These are phyloP conservation scores for Ophion costatus DNA, from an alignment of 2,888 invertebrate genomes.

Conservation along the genomic window DNA sequence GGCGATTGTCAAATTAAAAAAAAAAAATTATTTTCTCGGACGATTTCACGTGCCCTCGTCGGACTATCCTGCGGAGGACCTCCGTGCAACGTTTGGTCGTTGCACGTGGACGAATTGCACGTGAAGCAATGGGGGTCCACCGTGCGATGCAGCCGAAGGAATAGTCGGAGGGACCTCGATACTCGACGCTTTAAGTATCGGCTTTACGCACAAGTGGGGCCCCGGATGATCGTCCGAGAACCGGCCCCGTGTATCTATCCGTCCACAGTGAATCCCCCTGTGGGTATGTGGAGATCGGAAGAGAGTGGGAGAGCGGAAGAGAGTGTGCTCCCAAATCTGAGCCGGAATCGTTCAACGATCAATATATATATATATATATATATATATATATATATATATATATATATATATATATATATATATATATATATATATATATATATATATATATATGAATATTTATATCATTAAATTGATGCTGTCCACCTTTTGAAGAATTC, in stretches of 20 bases:
- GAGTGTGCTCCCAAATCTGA: slow-evolving; percentile 48
- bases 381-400: no score
- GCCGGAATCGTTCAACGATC: background rate
- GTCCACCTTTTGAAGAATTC: no score
- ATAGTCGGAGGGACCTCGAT: slow-evolving; percentile 78
- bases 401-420: no score
- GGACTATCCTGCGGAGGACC: background rate
- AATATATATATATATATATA: background rate
- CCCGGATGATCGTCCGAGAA: slow-evolving; percentile 62
- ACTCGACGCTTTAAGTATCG: slow-evolving; percentile 80
- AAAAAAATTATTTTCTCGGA: no score
- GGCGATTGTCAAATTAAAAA: no score
- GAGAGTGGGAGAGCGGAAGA: slow-evolving; percentile 57
- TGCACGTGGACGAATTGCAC: slow-evolving; percentile 31
- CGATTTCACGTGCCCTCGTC: slow-evolving; percentile 62
- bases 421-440: no score
- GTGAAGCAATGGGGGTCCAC: slow-evolving; percentile 75
- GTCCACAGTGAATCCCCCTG: background rate
- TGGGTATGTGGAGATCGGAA: background rate
- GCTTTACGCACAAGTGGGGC: slow-evolving; percentile 78
- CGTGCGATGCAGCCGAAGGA: slow-evolving; percentile 81
- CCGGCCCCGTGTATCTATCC: slow-evolving; percentile 50
- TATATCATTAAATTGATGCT: no score
- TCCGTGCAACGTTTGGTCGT: background rate
- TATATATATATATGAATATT: no score